Base-by-base conservation (phyloP, 2,797 vertebrate genomes). In the Vireo griseus region DNA sequence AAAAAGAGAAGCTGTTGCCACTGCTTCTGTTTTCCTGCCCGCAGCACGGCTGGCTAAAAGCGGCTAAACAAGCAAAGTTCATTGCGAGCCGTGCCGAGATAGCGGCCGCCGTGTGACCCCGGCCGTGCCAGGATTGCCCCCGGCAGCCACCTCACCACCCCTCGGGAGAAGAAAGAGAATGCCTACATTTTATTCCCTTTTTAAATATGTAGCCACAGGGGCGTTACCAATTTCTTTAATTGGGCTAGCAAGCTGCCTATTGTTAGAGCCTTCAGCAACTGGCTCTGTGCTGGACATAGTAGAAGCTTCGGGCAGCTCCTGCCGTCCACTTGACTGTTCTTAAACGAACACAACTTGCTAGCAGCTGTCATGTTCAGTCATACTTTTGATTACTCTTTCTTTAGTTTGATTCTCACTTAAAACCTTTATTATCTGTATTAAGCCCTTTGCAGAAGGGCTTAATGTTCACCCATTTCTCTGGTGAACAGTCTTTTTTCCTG, bases 51-150 rank as follows among this genome's bases (percentile, higher is more conserved):
- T 35, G 54, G 54, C n/a, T 57, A 11, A 35, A 25, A 57, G 54
- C 10, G 5, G 22, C 22, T 57, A 25, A 35, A 25, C 54, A 25
- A 35, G n/a, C 10, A 35, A 16, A 57, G n/a, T 57, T 35, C 54
- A 35, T 35, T 24, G n/a, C 6, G 21, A 57, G n/a, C 54, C 3
- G 14, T 35, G n/a, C 54, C n/a, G 7, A 24, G n/a, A 57, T 11
- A 57, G 54, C 10, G 7, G n/a, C n/a, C 2, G 6, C n/a, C 1
- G 4, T 3, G 5, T 24, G 54, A 18, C 31, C 31, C 31, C 2
- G 4, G n/a, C n/a, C 13, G 10, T 4, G 2, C n/a, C 13, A 2
- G 14, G n/a, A 55, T 55, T 1, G 3, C n/a, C n/a, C n/a, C n/a
- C 1, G 4, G 54, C 9, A 1, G 54, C 54, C 2, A 3, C 21